A percentile compares a stretch with the other conserved stretches of the same genome.
phyloP scores from a whole-genome alignment of 2,888 invertebrate genomes.

The Himalopsyche japonica region DNA sequence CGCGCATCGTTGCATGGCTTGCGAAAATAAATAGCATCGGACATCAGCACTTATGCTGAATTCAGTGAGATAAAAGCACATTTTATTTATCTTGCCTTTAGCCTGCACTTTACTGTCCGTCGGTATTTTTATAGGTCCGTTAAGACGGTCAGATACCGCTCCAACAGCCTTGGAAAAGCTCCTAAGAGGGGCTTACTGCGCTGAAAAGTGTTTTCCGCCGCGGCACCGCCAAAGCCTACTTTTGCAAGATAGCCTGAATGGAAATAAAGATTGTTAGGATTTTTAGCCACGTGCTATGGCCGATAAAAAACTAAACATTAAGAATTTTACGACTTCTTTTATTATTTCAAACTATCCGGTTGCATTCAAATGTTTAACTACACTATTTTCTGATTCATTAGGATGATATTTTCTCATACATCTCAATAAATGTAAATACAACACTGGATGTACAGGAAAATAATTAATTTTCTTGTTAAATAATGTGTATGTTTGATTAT shows the following conservation, averaged over 20 bases:
- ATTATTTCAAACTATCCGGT: too few species aligned
- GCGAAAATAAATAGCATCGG: neutral
- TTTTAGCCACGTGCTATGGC: neutral
- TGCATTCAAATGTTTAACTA: too few species aligned
- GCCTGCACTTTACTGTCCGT: constrained; percentile 34
- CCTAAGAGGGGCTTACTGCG: constrained; percentile 5
- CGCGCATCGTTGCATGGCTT: neutral
- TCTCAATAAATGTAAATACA: too few species aligned
- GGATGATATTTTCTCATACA: too few species aligned
- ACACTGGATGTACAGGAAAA: too few species aligned
- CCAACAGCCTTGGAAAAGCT: neutral
- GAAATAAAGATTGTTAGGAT: constrained; percentile 44
- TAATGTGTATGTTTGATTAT: too few species aligned
- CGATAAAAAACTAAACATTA: neutral
- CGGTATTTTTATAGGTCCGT: constrained; percentile 39
- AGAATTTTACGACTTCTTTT: neutral
- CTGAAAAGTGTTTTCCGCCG: constrained; percentile 26
- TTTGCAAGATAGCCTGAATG: neutral
- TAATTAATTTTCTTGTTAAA: too few species aligned
- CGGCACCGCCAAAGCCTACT: neutral
- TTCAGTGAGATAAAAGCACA: constrained; percentile 27
- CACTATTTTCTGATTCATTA: too few species aligned
- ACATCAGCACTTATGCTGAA: neutral
- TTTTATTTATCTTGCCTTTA: constrained; percentile 36
- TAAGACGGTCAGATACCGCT: constrained; percentile 33